Base-by-base conservation (phyloP, 2,888 invertebrate genomes). In the Luperina testacea region DNA sequence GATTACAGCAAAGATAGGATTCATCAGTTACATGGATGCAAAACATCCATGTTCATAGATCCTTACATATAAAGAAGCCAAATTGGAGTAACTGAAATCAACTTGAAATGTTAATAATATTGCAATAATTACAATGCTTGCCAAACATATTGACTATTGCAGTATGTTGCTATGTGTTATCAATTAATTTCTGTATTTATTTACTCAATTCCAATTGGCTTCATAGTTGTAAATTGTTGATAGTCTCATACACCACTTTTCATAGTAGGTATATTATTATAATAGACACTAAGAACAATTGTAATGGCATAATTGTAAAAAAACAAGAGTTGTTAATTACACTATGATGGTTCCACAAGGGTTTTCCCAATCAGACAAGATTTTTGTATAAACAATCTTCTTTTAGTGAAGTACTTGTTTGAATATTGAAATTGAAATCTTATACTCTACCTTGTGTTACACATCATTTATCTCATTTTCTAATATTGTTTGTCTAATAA, bases 151-250 rank as follows among this genome's bases (percentile, higher is more conserved):
- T 38, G 20, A 69, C 2, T 8, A 24, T 77, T 51, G n/a, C 61
- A 32, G 11, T 57, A 27, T 57, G 24, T 69, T 64, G 53, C 42
- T 59, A 32, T 32, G 48, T 68, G 67, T 82, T 83, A 78, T 83
- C 83, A 83, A 65, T 83, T 69, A n/a, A 53, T 78, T 65, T 77
- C 53, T 51, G 38, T 78, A 67, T 83, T 83, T 81, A 78, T 65
- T 71, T 27, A 78, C 51, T 51, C 57, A 83, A 83, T 83, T 64
- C 63, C 20, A 78, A 27, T 70, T n/a, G 68, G 77, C 17, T 48
- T 64, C 48, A 20, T 27, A 64, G 27, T 72, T 65, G 32, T 59
- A 42, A 75, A 48, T 83, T 51, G 57, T 63, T 69, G 48, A 78
- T 59, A 78, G 64, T 69, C 32, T 59, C 7, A 17, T 1, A 51